Percentiles rank a stretch among this genome's conserved stretches.
Evolutionary conservation across 1,140 invertebrate genomes (phyloP).

Genomic region (Pseudomyrmex dendroicus): DNA sequence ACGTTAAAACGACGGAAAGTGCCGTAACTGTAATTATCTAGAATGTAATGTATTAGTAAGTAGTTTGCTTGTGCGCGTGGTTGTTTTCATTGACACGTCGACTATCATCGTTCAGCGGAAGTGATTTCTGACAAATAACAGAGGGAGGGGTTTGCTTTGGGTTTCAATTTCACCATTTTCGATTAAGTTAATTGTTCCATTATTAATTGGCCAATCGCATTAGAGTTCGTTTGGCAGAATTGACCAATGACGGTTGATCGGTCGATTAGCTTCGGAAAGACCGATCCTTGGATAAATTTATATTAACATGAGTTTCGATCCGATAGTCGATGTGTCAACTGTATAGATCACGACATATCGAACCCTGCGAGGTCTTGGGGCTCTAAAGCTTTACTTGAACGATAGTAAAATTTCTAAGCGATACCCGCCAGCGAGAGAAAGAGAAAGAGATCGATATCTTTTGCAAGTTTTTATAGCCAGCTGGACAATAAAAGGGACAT

Average conservation of each 20-base stretch:
- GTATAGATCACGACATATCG: conserved; percentile 50
- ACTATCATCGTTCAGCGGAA: conserved; percentile 20
- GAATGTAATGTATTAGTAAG: conserved; percentile 29
- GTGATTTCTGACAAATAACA: neutral
- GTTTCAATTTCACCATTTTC: too few relatives aligned
- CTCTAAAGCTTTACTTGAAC: neutral
- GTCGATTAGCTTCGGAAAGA: too few relatives aligned
- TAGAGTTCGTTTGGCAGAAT: too few relatives aligned
- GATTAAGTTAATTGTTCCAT: too few relatives aligned
- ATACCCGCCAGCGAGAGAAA: neutral
- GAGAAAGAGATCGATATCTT: conserved; percentile 42
- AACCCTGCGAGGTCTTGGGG: conserved; percentile 56
- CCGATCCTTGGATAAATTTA: neutral
- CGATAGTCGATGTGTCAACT: conserved; percentile 43
- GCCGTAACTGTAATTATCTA: conserved; percentile 51
- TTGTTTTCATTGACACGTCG: conserved; percentile 28
- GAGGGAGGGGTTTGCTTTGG: neutral
- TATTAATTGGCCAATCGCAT: too few relatives aligned
- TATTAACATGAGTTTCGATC: neutral
- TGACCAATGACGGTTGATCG: too few relatives aligned
- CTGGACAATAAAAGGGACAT: conserved; percentile 37
- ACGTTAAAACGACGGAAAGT: conserved; percentile 31
- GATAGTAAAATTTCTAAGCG: conserved; percentile 28
- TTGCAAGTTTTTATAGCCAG: conserved; percentile 50
- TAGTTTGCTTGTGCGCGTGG: conserved; percentile 55